A percentile compares a stretch with the other conserved stretches of the same genome.
phyloP scores from a whole-genome alignment of 2,113 vertebrate genomes.

The Pterocles burchelli region DNA sequence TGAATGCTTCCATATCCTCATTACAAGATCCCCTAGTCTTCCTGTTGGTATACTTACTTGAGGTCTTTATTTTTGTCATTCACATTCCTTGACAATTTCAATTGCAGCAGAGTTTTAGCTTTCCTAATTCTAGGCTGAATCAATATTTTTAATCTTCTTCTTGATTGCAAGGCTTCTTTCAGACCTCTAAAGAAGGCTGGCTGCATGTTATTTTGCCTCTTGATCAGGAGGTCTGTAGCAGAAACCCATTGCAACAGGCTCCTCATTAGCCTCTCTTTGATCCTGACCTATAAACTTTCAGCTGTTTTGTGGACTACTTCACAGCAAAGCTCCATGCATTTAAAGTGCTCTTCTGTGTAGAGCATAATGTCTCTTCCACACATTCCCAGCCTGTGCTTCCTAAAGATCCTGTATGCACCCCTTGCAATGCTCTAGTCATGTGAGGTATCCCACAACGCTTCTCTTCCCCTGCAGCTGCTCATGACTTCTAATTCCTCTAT shows the following conservation, averaged over 20 bases:
- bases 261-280: neutral
- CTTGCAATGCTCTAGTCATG: neutral
- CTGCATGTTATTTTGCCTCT: neutral
- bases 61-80: neutral
- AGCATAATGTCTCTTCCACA: neutral
- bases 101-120: neutral
- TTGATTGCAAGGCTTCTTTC: neutral
- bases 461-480: neutral
- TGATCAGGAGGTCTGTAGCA: neutral
- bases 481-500: neutral
- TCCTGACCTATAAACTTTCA: neutral
- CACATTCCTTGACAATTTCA: neutral
- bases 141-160: slow-evolving; percentile 23
- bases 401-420: neutral
- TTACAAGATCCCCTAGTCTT: neutral
- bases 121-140: neutral
- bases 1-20: neutral
- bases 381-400: neutral
- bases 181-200: neutral
- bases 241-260: neutral
- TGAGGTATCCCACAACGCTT: neutral
- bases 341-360: neutral
- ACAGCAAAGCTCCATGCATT: neutral
- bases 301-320: neutral
- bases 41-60: neutral